Evolutionary conservation across 2,888 invertebrate species (phyloP), one percentile per base, ranked within the genome.

Genomic region (Ochropleura leucogaster): DNA sequence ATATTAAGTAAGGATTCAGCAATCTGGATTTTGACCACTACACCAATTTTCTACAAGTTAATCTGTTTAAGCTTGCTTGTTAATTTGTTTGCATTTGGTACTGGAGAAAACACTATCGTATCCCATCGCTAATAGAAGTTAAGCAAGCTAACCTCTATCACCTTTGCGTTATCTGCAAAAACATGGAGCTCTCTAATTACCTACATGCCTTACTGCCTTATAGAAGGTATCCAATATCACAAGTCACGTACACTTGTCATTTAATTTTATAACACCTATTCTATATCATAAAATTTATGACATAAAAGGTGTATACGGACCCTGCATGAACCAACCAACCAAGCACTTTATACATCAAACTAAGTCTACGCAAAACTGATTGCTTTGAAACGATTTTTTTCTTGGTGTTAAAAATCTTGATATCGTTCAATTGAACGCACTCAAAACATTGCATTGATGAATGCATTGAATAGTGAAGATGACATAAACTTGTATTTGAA

Each of bases 171-270:
- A 10, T 4, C 3, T 66, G 3, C 46, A n/a, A 14, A 5, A 62
- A 68, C 53, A 62, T 14, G 30, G 55, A 55, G 70, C 55, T 16
- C 40, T 60, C 44, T 18, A 74, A 60, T 73, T 60, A 74, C 60
- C n/a, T n/a, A 9, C 30, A 10, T 20, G 44, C 3, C 40, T n/a
- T 40, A 59, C 0, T 51, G 16, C n/a, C 16, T 16, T 12, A n/a
- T 30, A 16, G 16, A 46, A 74, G 16, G 18, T 73, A 51, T 73
- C 46, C 8, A 46, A 75, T 73, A 72, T 47, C 55, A 42, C 3
- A 47, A 42, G 53, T 47, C 14, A 57, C n/a, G 0, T 6, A 55
- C 40, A 40, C 6, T 47, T 46, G 14, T 6, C 18, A 20, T 57
- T 71, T 72, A 10, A n/a, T n/a, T n/a, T n/a, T n/a, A n/a, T 20